Evolutionary conservation across 2,113 vertebrate genomes (phyloP).

Genomic region (Pimephales promelas): DNA sequence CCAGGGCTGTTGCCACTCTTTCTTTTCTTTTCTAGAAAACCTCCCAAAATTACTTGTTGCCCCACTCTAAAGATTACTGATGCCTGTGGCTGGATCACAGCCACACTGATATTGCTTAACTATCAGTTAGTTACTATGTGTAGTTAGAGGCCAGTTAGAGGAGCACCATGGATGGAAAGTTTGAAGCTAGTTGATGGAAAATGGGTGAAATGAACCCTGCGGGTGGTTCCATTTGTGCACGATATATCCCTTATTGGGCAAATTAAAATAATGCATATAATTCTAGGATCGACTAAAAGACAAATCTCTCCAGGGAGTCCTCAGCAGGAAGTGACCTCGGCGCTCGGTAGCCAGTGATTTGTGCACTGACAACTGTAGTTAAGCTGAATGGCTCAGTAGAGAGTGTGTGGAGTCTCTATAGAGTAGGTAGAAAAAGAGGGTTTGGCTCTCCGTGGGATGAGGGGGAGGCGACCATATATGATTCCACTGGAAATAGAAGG

Average conservation of each 20-base stretch:
- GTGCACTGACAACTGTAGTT: conserved; percentile 36
- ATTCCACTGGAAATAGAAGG: conserved; percentile 55
- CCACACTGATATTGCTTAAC: background rate
- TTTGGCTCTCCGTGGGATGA: conserved; percentile 51
- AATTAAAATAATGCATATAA: conserved; percentile 31
- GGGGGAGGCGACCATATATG: conserved; percentile 40
- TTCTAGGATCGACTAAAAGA: conserved; percentile 22
- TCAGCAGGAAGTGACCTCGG: conserved; percentile 34
- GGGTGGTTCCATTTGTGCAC: conserved; percentile 9
- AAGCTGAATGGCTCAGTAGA: conserved; percentile 4
- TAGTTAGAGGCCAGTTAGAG: conserved; percentile 19
- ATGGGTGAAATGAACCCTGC: conserved; percentile 25
- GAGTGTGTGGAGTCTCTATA: conserved; percentile 24
- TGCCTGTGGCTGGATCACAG: background rate
- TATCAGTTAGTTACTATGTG: conserved; percentile 5
- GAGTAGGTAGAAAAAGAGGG: conserved; percentile 13
- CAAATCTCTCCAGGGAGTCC: conserved; percentile 16
- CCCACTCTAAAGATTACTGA: background rate
- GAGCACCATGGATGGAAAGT: background rate
- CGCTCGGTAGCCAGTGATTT: conserved; percentile 37
- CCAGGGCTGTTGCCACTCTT: too few relatives aligned
- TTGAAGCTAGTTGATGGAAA: conserved; percentile 5
- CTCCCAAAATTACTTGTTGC: background rate
- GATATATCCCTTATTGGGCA: conserved; percentile 9
- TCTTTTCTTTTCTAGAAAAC: background rate